Evolutionary conservation across 1,140 invertebrate genomes (phyloP).

Genomic region (Anagrus nilaparvatae): DNA sequence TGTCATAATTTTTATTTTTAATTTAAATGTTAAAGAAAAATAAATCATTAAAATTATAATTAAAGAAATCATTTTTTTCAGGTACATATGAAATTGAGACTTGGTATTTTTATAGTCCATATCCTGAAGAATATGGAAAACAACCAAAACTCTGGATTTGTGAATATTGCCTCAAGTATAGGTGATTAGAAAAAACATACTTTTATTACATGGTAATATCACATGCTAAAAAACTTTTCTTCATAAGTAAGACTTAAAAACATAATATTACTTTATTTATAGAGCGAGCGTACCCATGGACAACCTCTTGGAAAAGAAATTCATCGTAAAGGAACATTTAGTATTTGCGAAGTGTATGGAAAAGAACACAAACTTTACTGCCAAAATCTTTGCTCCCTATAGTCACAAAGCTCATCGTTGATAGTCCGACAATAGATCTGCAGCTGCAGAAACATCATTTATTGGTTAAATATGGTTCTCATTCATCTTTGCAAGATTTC

Average conservation of each 20-base stretch:
- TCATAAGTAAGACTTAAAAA: conserved; percentile 2
- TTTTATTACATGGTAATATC: conserved; percentile 70
- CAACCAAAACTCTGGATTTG: conserved; percentile 92
- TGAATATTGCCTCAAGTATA: conserved; percentile 97
- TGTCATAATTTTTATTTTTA: conserved; percentile 3
- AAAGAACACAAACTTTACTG: conserved; percentile 89
- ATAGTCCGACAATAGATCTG: no score
- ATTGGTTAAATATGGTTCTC: no score
- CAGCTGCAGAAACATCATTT: no score
- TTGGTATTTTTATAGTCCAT: conserved; percentile 99
- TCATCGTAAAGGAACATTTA: conserved; percentile 81
- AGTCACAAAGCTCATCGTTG: no score
- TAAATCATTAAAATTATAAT: no score
- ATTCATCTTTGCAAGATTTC: no score
- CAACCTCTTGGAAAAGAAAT: conserved; percentile 88
- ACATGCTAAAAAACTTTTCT: background rate
- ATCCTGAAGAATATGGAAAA: conserved; percentile 94
- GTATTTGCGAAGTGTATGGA: conserved; percentile 86
- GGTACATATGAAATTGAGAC: conserved; percentile 91
- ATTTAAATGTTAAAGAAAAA: background rate
- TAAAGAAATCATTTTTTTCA: conserved; percentile 30
- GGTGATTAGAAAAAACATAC: conserved; percentile 87
- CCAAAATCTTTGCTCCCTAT: conserved; percentile 95
- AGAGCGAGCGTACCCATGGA: conserved; percentile 71
- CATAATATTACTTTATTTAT: conserved; percentile 21